These are phyloP conservation scores for Tretioscincus oriximinensis DNA, from an alignment of 2,113 vertebrate genomes.

Conservation along the genomic window DNA sequence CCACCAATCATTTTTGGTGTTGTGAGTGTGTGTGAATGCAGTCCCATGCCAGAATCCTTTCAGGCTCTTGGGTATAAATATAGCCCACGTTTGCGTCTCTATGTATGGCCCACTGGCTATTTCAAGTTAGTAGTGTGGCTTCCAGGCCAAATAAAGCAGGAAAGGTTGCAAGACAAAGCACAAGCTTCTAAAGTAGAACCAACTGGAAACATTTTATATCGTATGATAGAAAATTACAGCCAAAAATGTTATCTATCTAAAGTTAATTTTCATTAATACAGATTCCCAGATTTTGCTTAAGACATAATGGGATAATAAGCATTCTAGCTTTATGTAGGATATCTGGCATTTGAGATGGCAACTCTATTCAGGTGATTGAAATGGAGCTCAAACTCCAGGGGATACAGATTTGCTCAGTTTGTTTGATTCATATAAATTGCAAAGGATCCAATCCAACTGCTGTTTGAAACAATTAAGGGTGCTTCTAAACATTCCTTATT, in stretches of 20 bases:
- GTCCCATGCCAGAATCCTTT: no score
- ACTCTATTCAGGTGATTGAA: background rate
- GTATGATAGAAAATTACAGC: no score
- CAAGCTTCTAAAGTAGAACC: background rate
- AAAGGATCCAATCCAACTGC: no score
- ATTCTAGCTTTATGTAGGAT: background rate
- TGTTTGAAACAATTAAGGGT: no score
- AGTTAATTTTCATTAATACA: conserved; percentile 12
- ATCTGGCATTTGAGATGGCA: background rate
- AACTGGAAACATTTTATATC: no score
- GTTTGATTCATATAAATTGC: no score
- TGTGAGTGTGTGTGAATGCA: no score
- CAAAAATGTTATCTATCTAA: background rate
- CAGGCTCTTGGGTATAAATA: no score
- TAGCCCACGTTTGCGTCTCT: no score
- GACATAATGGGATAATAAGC: background rate
- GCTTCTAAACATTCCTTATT: no score
- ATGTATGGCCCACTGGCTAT: background rate
- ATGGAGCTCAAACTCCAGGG: background rate
- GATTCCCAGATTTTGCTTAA: conserved; percentile 10
- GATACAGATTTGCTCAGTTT: no score
- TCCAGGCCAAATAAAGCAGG: background rate
- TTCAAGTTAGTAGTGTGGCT: background rate
- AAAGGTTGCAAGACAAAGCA: background rate
- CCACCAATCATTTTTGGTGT: no score